Conservation (phyloP, 2,797 vertebrate species). For the Manis javanica region DNA sequence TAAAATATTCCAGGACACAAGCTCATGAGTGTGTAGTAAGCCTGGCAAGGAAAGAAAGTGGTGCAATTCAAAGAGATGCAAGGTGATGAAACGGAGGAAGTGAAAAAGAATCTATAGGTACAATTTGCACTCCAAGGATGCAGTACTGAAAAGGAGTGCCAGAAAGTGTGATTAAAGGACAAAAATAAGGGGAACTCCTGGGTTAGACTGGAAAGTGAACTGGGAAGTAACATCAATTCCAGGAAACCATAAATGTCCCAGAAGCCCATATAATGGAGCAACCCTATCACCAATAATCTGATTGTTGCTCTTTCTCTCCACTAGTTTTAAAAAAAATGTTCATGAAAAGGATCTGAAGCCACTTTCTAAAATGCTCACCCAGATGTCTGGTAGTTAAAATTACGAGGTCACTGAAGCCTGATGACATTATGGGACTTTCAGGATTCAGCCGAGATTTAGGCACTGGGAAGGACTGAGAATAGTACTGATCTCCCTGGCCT, state of each 20-base stretch:
- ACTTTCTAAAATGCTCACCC: background rate
- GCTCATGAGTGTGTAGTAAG: accelerated
- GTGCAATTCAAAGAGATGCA: background rate
- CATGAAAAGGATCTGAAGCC: accelerated
- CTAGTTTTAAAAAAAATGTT: background rate
- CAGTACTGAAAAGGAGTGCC: background rate
- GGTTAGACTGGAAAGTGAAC: background rate
- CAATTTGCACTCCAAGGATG: background rate
- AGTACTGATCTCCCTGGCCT: background rate
- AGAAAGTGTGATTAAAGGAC: too few species aligned
- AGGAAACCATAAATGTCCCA: background rate
- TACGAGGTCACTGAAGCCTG: background rate
- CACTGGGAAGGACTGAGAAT: background rate
- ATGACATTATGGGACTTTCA: background rate
- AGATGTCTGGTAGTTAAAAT: background rate
- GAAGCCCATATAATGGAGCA: background rate
- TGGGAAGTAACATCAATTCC: background rate
- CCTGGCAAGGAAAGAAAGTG: background rate
- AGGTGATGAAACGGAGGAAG: background rate
- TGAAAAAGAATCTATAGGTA: background rate
- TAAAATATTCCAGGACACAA: background rate
- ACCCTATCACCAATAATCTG: background rate
- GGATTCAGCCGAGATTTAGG: background rate
- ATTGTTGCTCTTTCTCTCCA: background rate
- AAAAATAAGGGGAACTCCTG: too few species aligned